Evolutionary conservation across 2,888 invertebrate species (phyloP), one percentile per base, ranked within the genome.

Genomic region (Heliconius hortense): DNA sequence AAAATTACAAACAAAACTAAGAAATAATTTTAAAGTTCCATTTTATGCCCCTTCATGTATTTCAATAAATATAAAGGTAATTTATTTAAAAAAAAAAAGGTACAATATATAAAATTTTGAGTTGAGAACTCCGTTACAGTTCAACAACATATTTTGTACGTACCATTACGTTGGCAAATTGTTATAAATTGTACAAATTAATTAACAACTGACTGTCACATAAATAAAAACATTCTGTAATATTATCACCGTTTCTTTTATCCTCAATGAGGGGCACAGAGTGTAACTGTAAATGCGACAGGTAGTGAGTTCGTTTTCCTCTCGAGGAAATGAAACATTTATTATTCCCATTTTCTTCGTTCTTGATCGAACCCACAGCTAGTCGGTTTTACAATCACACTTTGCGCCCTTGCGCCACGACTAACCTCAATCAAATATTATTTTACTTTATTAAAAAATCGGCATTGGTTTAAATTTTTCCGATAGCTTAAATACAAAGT

Each of bases 361-460:
- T 28, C 28, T 28, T 2, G 48, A 48, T 35, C 31, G 31, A 35
- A 35, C 31, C 31, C 31, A 35, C 31, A 35, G 8, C 8, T 0
- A 35, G 31, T 35, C 31, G 8, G 8, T 35, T 35, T 35, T 35
- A 35, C 31, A 35, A 1, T 35, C 31, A 31, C 31, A 31, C 31
- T 31, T 31, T 31, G 31, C 8, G 31, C 31, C 31, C 31, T 8
- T 31, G 31, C 31, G 31, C 31, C 7, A 31, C 31, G 31, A 48
- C 18, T 48, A 18, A 18, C 18, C 18, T 48, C 5, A 48, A 43
- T 4, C 15, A 15, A 5, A 5, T 48, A 7, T 48, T 18, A 48
- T 48, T 48, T 48, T n/a, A 35, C 35, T 35, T 64, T 35, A 64
- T 35, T 64, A 39, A 64, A 39, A 39, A 66, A 66, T 18, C 64